Evolutionary conservation across 2,797 vertebrate species (phyloP).

Genomic region (Pteropus rufus): DNA sequence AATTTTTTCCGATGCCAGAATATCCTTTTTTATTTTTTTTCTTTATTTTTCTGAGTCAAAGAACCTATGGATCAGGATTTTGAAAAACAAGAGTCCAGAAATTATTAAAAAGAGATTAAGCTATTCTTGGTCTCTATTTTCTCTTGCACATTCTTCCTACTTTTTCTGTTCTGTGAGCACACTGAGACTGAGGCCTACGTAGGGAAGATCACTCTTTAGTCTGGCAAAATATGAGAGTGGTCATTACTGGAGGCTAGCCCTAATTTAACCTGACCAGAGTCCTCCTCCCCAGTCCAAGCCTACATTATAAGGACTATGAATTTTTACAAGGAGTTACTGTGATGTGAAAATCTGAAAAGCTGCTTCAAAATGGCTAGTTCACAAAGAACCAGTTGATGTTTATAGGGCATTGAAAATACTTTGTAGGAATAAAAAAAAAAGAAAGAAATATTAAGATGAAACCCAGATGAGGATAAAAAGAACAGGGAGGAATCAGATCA

Average conservation of each 20-base stretch:
- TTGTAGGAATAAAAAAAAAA: background rate
- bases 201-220: background rate
- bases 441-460: constrained; percentile 61
- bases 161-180: background rate
- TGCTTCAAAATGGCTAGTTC: constrained; percentile 35
- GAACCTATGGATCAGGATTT: background rate
- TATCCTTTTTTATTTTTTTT: background rate
- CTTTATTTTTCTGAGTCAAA: background rate
- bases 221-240: background rate
- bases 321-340: constrained; percentile 64
- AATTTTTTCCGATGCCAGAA: background rate
- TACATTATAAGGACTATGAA: constrained; percentile 8
- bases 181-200: background rate
- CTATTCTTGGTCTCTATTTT: background rate
- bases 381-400: constrained; percentile 56
- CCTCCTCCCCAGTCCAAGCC: background rate
- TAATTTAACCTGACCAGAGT: background rate
- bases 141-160: background rate
- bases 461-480: constrained; percentile 62
- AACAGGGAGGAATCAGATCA: constrained; percentile 48
- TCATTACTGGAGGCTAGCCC: background rate
- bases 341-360: constrained; percentile 54
- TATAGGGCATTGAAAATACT: constrained; percentile 36
- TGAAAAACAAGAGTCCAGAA: background rate
- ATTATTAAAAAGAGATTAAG: background rate